phyloP scores from a whole-genome alignment of 2,113 vertebrate genomes.

The Albula glossodonta region DNA sequence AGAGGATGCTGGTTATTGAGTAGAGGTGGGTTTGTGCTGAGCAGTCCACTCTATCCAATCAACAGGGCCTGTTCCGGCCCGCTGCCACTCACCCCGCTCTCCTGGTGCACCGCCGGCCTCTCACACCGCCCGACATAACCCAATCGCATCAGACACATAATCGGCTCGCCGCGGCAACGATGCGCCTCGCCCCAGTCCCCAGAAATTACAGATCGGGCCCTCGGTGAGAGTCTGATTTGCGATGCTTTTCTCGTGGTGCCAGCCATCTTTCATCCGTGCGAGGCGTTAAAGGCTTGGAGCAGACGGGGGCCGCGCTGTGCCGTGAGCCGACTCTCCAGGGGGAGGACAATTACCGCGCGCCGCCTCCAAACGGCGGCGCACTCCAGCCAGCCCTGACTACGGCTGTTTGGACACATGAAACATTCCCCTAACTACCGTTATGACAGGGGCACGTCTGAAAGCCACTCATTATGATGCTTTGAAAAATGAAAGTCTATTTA shows the following conservation, averaged over 20 bases:
- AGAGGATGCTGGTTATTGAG: neutral
- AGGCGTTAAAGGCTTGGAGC: slow-evolving; percentile 47
- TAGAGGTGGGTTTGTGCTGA: neutral
- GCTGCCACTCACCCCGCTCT: neutral
- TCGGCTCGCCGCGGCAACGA: slow-evolving; percentile 44
- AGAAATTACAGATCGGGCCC: slow-evolving; percentile 25
- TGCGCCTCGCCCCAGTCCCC: slow-evolving; percentile 33
- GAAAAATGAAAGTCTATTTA: neutral
- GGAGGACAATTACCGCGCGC: slow-evolving; percentile 53
- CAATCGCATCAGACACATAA: slow-evolving; percentile 47
- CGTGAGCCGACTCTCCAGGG: slow-evolving; percentile 36
- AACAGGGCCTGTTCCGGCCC: neutral
- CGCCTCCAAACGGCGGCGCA: slow-evolving; percentile 25
- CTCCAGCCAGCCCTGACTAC: slow-evolving; percentile 38
- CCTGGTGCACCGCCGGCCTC: neutral
- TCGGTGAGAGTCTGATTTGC: slow-evolving; percentile 25
- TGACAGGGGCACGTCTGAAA: slow-evolving; percentile 30
- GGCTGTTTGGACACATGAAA: slow-evolving; percentile 45
- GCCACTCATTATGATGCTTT: slow-evolving; percentile 3
- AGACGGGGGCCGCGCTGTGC: slow-evolving; percentile 38
- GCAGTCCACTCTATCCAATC: neutral
- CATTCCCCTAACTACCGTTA: slow-evolving; percentile 41
- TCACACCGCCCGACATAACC: slow-evolving; percentile 37
- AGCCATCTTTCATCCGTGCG: slow-evolving; percentile 53
- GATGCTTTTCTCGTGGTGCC: slow-evolving; percentile 44